phyloP scores from a whole-genome alignment of 2,113 vertebrate genomes.

The Recurvirostra avosetta region DNA sequence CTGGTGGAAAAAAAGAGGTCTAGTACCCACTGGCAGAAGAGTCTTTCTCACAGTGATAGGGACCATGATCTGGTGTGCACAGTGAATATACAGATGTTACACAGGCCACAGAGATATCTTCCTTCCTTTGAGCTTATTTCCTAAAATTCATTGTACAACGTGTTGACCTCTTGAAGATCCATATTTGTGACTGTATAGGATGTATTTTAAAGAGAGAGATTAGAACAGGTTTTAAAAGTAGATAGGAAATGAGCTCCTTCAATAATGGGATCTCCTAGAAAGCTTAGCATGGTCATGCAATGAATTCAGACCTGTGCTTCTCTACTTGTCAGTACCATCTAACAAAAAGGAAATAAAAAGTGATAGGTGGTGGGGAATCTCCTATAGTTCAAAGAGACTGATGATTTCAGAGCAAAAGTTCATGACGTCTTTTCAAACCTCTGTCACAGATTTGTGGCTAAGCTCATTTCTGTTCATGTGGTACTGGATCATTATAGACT shows the following conservation, averaged over 20 bases:
- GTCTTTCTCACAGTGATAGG: neutral
- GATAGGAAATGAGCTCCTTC: neutral
- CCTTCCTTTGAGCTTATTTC: neutral
- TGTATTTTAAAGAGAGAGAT: neutral
- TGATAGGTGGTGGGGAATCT: neutral
- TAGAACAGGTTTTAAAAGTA: neutral
- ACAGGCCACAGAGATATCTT: neutral
- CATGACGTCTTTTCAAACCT: neutral
- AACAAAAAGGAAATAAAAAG: neutral
- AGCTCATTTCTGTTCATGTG: neutral
- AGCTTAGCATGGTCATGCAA: neutral
- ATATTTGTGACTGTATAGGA: neutral
- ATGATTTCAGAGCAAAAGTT: neutral
- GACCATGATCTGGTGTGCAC: neutral
- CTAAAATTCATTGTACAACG: neutral
- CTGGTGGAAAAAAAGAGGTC: neutral
- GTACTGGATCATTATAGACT: neutral
- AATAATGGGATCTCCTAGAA: neutral
- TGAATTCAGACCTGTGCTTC: neutral
- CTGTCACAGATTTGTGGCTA: neutral
- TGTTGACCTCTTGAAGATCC: neutral
- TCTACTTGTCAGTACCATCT: neutral
- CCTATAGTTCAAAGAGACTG: neutral
- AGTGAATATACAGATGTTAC: neutral
- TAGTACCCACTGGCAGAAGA: neutral